phyloP scores from a whole-genome alignment of 92 coral and sea anemone genomes.

The Pocillopora grandis region DNA sequence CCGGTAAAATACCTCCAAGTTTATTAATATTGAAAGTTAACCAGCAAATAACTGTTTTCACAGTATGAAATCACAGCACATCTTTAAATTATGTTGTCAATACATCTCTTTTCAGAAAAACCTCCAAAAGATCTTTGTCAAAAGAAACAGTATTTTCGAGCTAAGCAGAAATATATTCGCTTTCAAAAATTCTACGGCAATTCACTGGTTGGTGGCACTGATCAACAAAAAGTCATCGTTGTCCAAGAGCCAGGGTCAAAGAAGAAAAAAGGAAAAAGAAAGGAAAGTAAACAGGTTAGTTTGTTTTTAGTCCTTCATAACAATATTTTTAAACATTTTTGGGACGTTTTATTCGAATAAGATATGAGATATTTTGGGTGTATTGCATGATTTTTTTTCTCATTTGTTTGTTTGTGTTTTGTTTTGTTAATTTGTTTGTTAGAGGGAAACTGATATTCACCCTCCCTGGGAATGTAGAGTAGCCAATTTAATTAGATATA shows the following conservation, averaged over 20 bases:
- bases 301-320: too few species aligned
- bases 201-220: slow-evolving; percentile 55
- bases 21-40: too few species aligned
- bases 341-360: too few species aligned
- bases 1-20: slow-evolving; percentile 1
- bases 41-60: too few species aligned
- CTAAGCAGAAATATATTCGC: slow-evolving; percentile 13
- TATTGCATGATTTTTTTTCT: too few species aligned
- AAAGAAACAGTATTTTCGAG: slow-evolving; percentile 8
- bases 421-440: too few species aligned
- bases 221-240: slow-evolving; percentile 23
- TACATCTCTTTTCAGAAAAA: slow-evolving; percentile 22
- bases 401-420: too few species aligned
- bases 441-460: too few species aligned
- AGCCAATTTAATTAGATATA: too few species aligned
- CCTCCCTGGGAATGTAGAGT: too few species aligned
- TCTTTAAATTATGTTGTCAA: not conserved
- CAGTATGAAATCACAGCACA: not conserved
- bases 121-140: slow-evolving; percentile 28
- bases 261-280: slow-evolving; percentile 23
- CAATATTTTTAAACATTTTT: too few species aligned
- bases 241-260: slow-evolving; percentile 25
- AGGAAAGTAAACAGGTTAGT: slow-evolving; percentile 46
- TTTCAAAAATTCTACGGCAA: slow-evolving; percentile 52
- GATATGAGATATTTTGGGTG: too few species aligned